A percentile compares a stretch with the other conserved stretches of the same genome.
Evolutionary conservation across 2,113 vertebrate genomes (phyloP).

Genomic region (Pterocles gutturalis): DNA sequence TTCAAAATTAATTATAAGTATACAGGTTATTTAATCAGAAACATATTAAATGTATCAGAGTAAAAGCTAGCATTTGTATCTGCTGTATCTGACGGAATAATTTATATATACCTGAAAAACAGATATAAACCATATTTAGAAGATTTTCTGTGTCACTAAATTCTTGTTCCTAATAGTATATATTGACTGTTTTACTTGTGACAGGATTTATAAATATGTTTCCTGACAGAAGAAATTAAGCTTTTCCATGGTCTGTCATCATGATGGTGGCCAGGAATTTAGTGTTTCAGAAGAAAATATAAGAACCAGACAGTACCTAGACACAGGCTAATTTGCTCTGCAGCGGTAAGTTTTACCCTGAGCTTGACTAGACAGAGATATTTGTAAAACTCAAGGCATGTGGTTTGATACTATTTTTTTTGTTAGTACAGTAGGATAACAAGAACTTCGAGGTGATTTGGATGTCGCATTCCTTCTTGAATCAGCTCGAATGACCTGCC

Average conservation of each 20-base stretch:
- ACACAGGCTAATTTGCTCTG: accelerated
- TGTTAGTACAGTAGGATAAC: background rate
- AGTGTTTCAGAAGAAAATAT: background rate
- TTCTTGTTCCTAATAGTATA: background rate
- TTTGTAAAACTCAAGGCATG: background rate
- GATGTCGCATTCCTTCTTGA: background rate
- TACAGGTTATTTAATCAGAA: background rate
- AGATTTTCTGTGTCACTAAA: background rate
- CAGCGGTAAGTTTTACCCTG: background rate
- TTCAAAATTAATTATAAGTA: background rate
- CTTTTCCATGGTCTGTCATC: background rate
- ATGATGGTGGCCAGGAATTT: background rate
- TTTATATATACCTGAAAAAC: background rate
- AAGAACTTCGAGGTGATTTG: background rate
- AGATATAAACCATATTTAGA: background rate
- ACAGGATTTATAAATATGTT: background rate
- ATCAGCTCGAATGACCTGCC: background rate
- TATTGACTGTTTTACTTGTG: background rate
- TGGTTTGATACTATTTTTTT: background rate
- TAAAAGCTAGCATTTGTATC: background rate
- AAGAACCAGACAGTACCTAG: background rate
- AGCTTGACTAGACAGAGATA: background rate
- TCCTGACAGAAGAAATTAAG: background rate
- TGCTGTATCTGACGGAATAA: background rate
- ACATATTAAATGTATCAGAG: background rate